Base-by-base conservation (phyloP, 2,113 vertebrate species). In the Pogona vitticeps region DNA sequence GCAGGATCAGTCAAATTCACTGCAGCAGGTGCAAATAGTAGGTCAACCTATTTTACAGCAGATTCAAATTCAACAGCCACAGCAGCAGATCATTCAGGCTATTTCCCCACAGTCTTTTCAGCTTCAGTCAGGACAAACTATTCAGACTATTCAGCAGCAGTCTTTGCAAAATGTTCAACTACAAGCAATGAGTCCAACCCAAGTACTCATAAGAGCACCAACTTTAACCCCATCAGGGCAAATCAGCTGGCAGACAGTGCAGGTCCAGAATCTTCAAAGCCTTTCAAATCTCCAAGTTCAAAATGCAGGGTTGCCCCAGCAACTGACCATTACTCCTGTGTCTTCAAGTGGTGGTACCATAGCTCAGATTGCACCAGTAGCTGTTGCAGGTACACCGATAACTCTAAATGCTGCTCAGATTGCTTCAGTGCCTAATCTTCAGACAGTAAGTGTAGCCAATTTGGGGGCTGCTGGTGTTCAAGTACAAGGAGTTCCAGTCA, bases 181-280 rank as follows among this genome's bases (percentile, higher is more conserved):
- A 73, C 97, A 99, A 95, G 98, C 99, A 88, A 96, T 99, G 91
- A 99, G 98, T 95, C 98, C 98, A 77, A 97, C 98, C 90, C 98
- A 99, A 96, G 98, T 99, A 92, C 98, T 99, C 90, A 99, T 99
- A 92, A 97, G 99, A 89, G 98, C 98, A 92, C 99, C 99, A 18
- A 99, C 98, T 85, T 95, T 99, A 93, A 98, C 98, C 46, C 97
- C 99, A 17, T 98, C 98, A 58, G 99, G 99, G 77, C 98, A 99
- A 94, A 98, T 99, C 95, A 99, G 98, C 93, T 99, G 99, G 99
- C 99, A 99, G 91, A 99, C 98, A 46, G 97, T 99, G 86, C 99
- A 99, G 95, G 96, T 99, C 90, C 99, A 98, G 92, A 98, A 98
- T 93, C 96, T 98, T 90, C 97, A 98, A 86, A 97, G 96, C 90